Evolutionary conservation across 2,113 vertebrate species (phyloP).

Genomic region (Eurystomus gularis): DNA sequence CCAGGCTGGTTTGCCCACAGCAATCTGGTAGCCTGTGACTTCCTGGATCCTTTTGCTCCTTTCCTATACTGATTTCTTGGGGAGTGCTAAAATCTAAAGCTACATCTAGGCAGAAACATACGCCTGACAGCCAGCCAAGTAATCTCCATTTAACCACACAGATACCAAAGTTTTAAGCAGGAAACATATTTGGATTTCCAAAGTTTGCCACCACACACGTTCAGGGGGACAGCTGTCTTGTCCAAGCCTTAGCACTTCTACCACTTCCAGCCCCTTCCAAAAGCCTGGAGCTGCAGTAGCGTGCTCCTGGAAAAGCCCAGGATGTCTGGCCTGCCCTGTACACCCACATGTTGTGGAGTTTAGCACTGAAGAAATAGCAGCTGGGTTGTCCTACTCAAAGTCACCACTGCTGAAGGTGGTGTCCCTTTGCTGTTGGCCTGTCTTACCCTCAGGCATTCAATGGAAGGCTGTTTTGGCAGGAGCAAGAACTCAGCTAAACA

Average conservation of each 20-base stretch:
- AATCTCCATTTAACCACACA: neutral
- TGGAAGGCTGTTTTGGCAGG: neutral
- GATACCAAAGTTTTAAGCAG: neutral
- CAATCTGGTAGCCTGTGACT: neutral
- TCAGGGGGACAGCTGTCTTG: neutral
- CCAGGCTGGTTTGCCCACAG: neutral
- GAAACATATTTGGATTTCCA: neutral
- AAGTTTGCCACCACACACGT: neutral
- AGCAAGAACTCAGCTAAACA: neutral
- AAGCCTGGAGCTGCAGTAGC: neutral
- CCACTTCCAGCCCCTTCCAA: fast-evolving
- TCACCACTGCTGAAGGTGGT: neutral
- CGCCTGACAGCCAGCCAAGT: neutral
- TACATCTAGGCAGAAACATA: neutral
- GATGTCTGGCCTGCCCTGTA: neutral
- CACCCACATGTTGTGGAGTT: neutral
- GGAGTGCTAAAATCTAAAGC: neutral
- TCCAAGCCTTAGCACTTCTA: neutral
- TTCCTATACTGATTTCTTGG: neutral
- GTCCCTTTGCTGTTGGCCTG: neutral
- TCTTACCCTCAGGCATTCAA: neutral
- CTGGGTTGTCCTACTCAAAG: neutral
- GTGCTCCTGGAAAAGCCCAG: neutral
- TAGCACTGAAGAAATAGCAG: neutral
- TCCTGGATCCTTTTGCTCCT: neutral